Conservation (phyloP, 2,888 invertebrate genomes). For the Agrilus mali region DNA sequence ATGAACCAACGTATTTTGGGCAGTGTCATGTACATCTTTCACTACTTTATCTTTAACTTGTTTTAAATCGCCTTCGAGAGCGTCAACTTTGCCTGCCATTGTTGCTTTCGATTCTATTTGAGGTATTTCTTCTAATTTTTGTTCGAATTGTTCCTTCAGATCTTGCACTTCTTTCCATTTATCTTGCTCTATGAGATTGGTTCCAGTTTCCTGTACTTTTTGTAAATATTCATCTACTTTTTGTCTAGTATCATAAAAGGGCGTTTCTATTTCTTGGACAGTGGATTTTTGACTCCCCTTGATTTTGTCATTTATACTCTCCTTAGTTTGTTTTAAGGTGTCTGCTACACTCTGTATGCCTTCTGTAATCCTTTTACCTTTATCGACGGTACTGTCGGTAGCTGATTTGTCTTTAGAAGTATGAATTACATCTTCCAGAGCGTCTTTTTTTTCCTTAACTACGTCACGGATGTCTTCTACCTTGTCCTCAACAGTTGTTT, state of each 20-base stretch:
- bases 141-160: too few relatives aligned
- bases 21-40: conserved; percentile 6
- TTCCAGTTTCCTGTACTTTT: not conserved
- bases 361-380: conserved; percentile 33
- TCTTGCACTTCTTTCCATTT: too few relatives aligned
- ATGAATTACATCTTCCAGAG: too few relatives aligned
- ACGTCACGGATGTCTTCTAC: too few relatives aligned
- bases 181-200: too few relatives aligned
- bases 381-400: conserved; percentile 34
- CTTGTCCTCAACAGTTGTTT: too few relatives aligned
- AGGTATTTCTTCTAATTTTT: conserved; percentile 1
- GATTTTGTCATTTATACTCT: too few relatives aligned
- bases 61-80: conserved; percentile 10
- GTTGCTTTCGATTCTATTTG: conserved; percentile 5
- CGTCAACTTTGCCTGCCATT: conserved; percentile 7
- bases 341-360: too few relatives aligned
- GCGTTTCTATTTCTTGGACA: not conserved
- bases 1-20: conserved; percentile 6
- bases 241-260: not conserved
- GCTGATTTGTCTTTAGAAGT: not conserved
- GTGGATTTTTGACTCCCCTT: too few relatives aligned
- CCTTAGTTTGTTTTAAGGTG: too few relatives aligned
- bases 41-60: conserved; percentile 2
- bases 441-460: too few relatives aligned
- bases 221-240: not conserved